These are phyloP conservation scores for Linurgus olivaceus DNA, from an alignment of 2,797 vertebrate genomes.

Conservation along the genomic window DNA sequence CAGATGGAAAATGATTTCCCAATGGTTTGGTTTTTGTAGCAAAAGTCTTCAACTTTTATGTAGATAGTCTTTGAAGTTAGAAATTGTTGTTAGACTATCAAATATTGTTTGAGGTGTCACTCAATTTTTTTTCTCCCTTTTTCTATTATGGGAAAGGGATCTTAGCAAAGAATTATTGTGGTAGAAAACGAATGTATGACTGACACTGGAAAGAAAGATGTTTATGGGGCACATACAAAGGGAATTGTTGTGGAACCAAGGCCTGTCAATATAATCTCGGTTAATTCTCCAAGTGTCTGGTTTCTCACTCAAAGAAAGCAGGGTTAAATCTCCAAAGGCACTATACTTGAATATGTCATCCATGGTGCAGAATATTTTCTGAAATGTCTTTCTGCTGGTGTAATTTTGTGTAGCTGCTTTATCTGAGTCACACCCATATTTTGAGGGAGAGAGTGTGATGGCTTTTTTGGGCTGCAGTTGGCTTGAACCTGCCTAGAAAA, in stretches of 20 bases:
- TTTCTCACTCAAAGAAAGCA: slow-evolving; percentile 55
- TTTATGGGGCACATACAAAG: slow-evolving; percentile 69
- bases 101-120: slow-evolving; percentile 84
- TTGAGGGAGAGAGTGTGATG: neutral
- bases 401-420: slow-evolving; percentile 28
- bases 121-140: slow-evolving; percentile 65
- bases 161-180: slow-evolving; percentile 67
- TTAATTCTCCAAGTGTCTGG: slow-evolving; percentile 63
- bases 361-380: slow-evolving; percentile 34
- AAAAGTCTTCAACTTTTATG: slow-evolving; percentile 85
- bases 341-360: slow-evolving; percentile 38
- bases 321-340: slow-evolving; percentile 60
- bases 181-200: slow-evolving; percentile 70
- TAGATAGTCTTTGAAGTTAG: slow-evolving; percentile 82
- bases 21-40: slow-evolving; percentile 78
- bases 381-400: slow-evolving; percentile 45
- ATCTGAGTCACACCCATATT: slow-evolving; percentile 1
- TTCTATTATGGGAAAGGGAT: slow-evolving; percentile 73
- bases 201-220: slow-evolving; percentile 74
- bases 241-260: slow-evolving; percentile 74
- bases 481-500: neutral
- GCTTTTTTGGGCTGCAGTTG: slow-evolving; percentile 14
- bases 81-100: slow-evolving; percentile 83
- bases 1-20: slow-evolving; percentile 82
- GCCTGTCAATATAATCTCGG: slow-evolving; percentile 56